Percentiles rank a stretch among this genome's conserved stretches.
Evolutionary conservation across 2,113 vertebrate genomes (phyloP).

Genomic region (Sylvietta virens): DNA sequence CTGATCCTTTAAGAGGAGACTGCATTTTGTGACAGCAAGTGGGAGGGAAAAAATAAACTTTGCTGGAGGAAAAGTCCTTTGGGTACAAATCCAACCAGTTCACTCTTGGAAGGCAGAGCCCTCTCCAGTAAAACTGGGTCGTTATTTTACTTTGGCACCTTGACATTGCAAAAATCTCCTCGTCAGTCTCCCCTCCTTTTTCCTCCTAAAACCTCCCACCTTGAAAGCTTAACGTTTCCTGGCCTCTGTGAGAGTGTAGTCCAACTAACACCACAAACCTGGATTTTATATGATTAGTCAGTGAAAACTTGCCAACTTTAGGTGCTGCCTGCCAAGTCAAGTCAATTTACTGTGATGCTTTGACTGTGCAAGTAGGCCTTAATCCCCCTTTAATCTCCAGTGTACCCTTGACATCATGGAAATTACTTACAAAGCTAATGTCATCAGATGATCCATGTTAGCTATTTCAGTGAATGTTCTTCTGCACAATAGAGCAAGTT

Average conservation of each 20-base stretch:
- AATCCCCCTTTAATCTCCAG: slow-evolving; percentile 74
- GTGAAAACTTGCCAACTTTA: slow-evolving; percentile 69
- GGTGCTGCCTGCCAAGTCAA: slow-evolving; percentile 67
- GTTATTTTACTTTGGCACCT: slow-evolving; percentile 75
- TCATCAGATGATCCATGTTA: slow-evolving; percentile 71
- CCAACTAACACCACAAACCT: slow-evolving; percentile 59
- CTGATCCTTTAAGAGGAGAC: slow-evolving; percentile 71
- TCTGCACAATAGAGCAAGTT: slow-evolving; percentile 53
- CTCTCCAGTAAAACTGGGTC: slow-evolving; percentile 71
- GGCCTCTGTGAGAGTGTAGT: slow-evolving; percentile 45
- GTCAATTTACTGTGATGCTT: slow-evolving; percentile 72
- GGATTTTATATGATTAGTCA: slow-evolving; percentile 65
- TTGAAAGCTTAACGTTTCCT: slow-evolving; percentile 56
- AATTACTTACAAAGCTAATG: slow-evolving; percentile 73
- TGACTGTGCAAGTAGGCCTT: slow-evolving; percentile 65
- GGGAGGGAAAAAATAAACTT: slow-evolving; percentile 55
- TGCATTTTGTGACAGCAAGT: slow-evolving; percentile 72
- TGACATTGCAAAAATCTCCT: slow-evolving; percentile 70
- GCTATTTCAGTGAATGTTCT: slow-evolving; percentile 66
- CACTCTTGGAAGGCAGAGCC: slow-evolving; percentile 61
- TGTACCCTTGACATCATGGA: slow-evolving; percentile 76
- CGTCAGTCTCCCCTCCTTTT: slow-evolving; percentile 71
- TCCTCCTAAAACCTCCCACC: slow-evolving; percentile 76
- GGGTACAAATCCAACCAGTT: slow-evolving; percentile 77
- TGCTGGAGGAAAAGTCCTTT: slow-evolving; percentile 64